Evolutionary conservation across 2,888 invertebrate genomes (phyloP).

Genomic region (Metellina segmentata): DNA sequence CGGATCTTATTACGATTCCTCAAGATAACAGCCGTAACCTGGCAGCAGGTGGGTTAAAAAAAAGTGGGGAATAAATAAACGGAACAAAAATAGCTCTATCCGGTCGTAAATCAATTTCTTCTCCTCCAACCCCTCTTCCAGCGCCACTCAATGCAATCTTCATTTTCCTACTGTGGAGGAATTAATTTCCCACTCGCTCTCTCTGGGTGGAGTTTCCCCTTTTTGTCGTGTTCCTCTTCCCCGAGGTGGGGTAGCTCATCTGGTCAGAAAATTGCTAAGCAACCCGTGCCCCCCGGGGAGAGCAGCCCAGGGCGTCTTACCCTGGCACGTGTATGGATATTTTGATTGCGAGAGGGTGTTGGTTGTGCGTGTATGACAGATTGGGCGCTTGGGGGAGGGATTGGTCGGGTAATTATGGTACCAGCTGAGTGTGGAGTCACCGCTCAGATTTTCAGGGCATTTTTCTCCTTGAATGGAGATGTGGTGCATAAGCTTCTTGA

Average conservation of each 20-base stretch:
- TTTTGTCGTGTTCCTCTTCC: slow-evolving; percentile 17
- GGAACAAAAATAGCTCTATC: not conserved
- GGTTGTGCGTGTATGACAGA: slow-evolving; percentile 36
- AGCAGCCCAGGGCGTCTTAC: not conserved
- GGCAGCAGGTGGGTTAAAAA: too few species aligned
- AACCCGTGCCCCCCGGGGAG: not conserved
- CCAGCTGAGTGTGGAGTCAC: not conserved
- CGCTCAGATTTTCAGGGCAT: too few species aligned
- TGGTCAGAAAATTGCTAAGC: slow-evolving; percentile 41
- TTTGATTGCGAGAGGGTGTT: slow-evolving; percentile 45
- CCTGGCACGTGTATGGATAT: not conserved
- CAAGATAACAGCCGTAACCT: too few species aligned
- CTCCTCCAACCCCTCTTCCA: not conserved
- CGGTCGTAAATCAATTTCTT: slow-evolving; percentile 22
- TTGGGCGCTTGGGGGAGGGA: not conserved
- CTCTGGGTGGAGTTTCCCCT: slow-evolving; percentile 30
- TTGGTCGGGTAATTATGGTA: slow-evolving; percentile 1
- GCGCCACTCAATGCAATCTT: slow-evolving; percentile 4
- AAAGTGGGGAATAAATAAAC: too few species aligned
- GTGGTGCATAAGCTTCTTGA: too few species aligned
- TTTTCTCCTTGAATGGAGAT: too few species aligned
- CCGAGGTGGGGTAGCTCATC: slow-evolving; percentile 2
- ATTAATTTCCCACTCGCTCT: slow-evolving; percentile 27
- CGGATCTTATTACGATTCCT: too few species aligned
- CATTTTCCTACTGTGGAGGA: not conserved